A percentile compares a stretch with the other conserved stretches of the same genome.
Conservation (phyloP, 2,888 invertebrate genomes). For the Netelia inedita region DNA sequence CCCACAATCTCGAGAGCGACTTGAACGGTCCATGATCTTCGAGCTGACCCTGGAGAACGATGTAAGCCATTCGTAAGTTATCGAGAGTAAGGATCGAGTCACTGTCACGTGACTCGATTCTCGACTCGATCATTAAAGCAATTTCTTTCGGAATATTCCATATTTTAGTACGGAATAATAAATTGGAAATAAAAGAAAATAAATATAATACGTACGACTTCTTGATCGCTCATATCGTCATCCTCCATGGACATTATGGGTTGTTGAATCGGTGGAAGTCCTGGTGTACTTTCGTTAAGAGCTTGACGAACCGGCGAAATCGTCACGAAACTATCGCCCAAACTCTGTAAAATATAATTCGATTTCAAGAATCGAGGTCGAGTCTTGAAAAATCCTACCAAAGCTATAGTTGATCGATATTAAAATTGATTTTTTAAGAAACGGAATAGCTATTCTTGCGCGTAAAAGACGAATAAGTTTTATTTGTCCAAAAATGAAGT, state of each 20-base stretch:
- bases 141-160: background rate
- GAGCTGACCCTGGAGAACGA: conserved; percentile 88
- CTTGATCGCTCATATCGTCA: conserved; percentile 95
- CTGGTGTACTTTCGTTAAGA: conserved; percentile 80
- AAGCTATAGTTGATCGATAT: background rate
- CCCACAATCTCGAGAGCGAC: conserved; percentile 92
- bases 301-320: conserved; percentile 79
- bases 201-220: conserved; percentile 87
- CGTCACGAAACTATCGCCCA: conserved; percentile 83
- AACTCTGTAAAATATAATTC: conserved; percentile 71
- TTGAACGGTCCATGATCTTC: conserved; percentile 97
- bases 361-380: no score
- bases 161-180: background rate
- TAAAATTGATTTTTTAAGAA: background rate
- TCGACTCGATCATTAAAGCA: background rate
- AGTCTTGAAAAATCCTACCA: no score
- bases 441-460: background rate
- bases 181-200: background rate
- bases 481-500: no score
- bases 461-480: background rate
- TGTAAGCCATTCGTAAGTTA: conserved; percentile 61
- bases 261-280: conserved; percentile 87
- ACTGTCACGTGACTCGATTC: background rate
- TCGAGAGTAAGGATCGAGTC: no score
- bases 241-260: conserved; percentile 98